Percentiles rank a stretch among this genome's conserved stretches.
Evolutionary conservation across 2,797 vertebrate genomes (phyloP).

Genomic region (Aldrovandia affinis): DNA sequence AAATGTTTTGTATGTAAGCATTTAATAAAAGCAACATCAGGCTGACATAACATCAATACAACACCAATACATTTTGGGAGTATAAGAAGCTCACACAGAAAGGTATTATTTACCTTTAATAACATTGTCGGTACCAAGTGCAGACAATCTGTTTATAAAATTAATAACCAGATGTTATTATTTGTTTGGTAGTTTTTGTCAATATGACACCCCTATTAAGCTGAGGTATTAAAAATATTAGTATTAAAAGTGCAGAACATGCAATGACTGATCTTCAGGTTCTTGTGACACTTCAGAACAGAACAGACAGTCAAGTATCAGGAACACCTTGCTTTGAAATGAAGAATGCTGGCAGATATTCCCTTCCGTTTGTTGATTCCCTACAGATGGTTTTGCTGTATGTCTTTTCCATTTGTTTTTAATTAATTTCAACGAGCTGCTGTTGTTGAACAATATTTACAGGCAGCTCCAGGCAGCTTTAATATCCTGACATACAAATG

Average conservation of each 20-base stretch:
- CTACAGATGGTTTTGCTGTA: not conserved
- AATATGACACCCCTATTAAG: not conserved
- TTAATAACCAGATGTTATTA: not conserved
- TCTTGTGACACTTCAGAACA: not conserved
- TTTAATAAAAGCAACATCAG: no score
- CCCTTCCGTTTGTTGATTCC: not conserved
- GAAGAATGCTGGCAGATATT: not conserved
- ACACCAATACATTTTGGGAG: no score
- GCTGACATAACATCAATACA: no score
- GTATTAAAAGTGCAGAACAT: not conserved
- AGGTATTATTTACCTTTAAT: no score
- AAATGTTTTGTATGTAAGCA: not conserved
- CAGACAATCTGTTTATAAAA: not conserved
- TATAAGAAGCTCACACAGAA: no score
- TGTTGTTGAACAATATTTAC: not conserved
- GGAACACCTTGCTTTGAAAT: not conserved
- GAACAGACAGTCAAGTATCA: not conserved
- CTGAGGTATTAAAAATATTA: no score
- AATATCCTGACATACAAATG: not conserved
- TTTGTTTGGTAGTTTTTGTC: not conserved
- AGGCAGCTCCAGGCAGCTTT: not conserved
- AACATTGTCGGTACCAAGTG: not conserved
- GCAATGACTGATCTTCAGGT: not conserved
- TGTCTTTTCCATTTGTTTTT: not conserved
- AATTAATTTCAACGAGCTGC: not conserved